Evolutionary conservation across 2,113 vertebrate genomes (phyloP).

Genomic region (Sardina pilchardus): DNA sequence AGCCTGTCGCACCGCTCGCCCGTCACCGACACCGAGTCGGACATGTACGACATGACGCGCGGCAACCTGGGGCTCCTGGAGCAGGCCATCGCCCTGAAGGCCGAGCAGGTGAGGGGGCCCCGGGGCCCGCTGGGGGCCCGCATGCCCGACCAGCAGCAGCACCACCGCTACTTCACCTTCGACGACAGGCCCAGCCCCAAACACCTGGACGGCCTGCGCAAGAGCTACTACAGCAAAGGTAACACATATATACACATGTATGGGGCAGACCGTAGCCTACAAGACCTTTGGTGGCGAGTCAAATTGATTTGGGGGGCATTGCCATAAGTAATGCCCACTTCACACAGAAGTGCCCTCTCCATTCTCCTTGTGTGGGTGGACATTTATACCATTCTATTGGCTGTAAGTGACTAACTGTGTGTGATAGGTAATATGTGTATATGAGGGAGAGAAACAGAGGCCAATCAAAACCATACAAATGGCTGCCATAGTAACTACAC

Average conservation of each 20-base stretch:
- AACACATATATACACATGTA: conserved; percentile 16
- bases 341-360: not conserved
- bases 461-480: not conserved
- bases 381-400: not conserved
- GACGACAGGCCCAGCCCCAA: conserved; percentile 80
- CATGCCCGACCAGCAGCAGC: conserved; percentile 69
- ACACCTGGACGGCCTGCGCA: conserved; percentile 83
- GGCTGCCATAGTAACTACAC: conserved; percentile 4
- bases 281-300: not conserved
- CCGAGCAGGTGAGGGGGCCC: conserved; percentile 87
- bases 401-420: not conserved
- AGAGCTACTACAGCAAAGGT: conserved; percentile 91
- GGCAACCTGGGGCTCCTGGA: conserved; percentile 95
- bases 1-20: conserved; percentile 82
- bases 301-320: not conserved
- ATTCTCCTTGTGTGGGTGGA: not conserved
- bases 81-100: conserved; percentile 96
- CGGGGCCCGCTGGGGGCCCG: conserved; percentile 72
- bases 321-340: no score
- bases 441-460: not conserved
- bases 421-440: not conserved
- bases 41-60: conserved; percentile 94
- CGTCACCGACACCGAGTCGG: conserved; percentile 82
- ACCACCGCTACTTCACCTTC: conserved; percentile 75
- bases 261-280: not conserved